A percentile compares a stretch with the other conserved stretches of the same genome.
Conservation (phyloP, 2,888 invertebrate genomes). For the Rhamnusium bicolor region DNA sequence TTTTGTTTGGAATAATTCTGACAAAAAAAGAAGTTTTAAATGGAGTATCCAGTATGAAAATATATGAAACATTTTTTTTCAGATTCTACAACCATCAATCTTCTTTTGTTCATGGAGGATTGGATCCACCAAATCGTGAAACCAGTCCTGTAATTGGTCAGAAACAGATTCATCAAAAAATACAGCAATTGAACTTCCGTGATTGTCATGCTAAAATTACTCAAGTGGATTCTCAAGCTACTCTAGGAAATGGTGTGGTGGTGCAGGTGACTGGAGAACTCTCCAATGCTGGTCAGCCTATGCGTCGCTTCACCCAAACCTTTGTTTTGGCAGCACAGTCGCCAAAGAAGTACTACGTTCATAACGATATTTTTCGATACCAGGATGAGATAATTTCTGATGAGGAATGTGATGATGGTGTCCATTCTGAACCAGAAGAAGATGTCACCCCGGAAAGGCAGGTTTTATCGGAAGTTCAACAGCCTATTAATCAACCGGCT, state of each 20-base stretch:
- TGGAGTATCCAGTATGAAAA: no score
- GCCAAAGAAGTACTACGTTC: slow-evolving; percentile 98
- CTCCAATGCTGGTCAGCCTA: slow-evolving; percentile 96
- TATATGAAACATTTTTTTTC: no score
- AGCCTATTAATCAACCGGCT: slow-evolving; percentile 65
- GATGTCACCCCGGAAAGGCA: slow-evolving; percentile 69
- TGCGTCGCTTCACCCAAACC: slow-evolving; percentile 98
- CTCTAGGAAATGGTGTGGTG: slow-evolving; percentile 94
- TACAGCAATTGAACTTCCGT: slow-evolving; percentile 94
- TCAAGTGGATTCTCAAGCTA: slow-evolving; percentile 91
- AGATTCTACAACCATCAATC: slow-evolving; percentile 98
- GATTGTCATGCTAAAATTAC: slow-evolving; percentile 99
- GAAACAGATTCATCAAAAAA: slow-evolving; percentile 95
- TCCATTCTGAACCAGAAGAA: slow-evolving; percentile 79
- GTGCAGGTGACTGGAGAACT: slow-evolving; percentile 98
- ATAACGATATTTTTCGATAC: slow-evolving; percentile 99
- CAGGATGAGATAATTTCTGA: slow-evolving; percentile 82
- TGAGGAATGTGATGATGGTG: slow-evolving; percentile 76
- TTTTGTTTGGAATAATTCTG: no score
- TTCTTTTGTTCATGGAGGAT: slow-evolving; percentile 95
- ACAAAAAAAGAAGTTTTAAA: no score
- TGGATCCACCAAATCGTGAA: slow-evolving; percentile 88
- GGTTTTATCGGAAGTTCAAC: slow-evolving; percentile 58
- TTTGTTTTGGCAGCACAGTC: slow-evolving; percentile 96
- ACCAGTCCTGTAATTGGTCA: slow-evolving; percentile 90